Evolutionary conservation across 2,888 invertebrate species (phyloP).

Genomic region (Drosophila anceps): DNA sequence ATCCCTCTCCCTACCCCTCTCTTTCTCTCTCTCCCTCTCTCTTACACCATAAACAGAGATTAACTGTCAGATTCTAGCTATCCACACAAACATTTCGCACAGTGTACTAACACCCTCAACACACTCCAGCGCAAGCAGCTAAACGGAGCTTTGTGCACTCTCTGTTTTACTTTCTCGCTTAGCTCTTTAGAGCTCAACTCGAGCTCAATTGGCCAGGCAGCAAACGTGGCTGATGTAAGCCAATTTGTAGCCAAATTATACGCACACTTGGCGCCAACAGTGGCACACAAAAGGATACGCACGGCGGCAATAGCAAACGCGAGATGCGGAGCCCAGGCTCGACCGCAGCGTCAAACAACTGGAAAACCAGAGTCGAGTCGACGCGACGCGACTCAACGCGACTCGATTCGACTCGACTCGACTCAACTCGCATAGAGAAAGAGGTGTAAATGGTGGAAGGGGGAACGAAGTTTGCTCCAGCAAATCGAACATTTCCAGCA

Average conservation of each 20-base stretch:
- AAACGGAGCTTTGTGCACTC: slow-evolving; percentile 3
- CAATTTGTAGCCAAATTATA: slow-evolving; percentile 73
- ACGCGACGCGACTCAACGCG: too few species aligned
- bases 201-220: slow-evolving; percentile 48
- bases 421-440: not conserved
- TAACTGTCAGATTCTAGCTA: not conserved
- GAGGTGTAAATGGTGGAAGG: not conserved
- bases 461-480: slow-evolving; percentile 22
- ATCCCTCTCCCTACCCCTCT: not conserved
- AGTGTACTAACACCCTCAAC: not conserved
- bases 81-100: not conserved
- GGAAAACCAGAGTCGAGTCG: slow-evolving; percentile 31
- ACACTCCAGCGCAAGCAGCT: not conserved
- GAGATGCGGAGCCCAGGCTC: slow-evolving; percentile 41
- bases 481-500: slow-evolving; percentile 83
- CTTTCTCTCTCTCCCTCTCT: not conserved
- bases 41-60: not conserved
- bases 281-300: slow-evolving; percentile 39
- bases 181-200: slow-evolving; percentile 29
- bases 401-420: slow-evolving; percentile 3
- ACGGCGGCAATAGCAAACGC: slow-evolving; percentile 4
- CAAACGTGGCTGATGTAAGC: slow-evolving; percentile 60
- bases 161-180: not conserved
- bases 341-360: slow-evolving; percentile 57
- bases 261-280: slow-evolving; percentile 59